Percentiles rank a stretch among this genome's conserved stretches.
Conservation (phyloP, 2,888 invertebrate species). For the Chrysopilus asiliformis region DNA sequence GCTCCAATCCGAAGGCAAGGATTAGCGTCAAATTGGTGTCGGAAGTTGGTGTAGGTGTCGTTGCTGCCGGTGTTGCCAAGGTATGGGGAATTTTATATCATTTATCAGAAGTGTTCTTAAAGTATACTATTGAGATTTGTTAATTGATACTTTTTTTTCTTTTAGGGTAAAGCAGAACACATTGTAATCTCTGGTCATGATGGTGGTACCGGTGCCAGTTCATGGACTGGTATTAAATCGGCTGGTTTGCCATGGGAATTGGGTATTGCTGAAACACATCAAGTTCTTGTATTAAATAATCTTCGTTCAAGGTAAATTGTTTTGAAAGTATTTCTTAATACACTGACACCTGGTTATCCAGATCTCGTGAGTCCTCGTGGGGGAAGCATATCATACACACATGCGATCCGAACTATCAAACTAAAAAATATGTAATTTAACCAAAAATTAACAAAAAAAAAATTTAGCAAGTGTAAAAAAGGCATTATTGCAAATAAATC, state of each 20-base stretch:
- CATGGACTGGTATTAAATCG: slow-evolving; percentile 97
- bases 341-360: slow-evolving; percentile 35
- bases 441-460: too few relatives aligned
- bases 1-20: slow-evolving; percentile 87
- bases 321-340: slow-evolving; percentile 23
- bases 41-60: slow-evolving; percentile 96
- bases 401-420: neutral
- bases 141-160: slow-evolving; percentile 6
- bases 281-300: slow-evolving; percentile 87
- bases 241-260: slow-evolving; percentile 98
- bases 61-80: slow-evolving; percentile 98
- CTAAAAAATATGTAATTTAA: neutral
- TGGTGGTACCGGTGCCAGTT: slow-evolving; percentile 97
- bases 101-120: slow-evolving; percentile 8
- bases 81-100: slow-evolving; percentile 32
- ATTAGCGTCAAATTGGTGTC: slow-evolving; percentile 97
- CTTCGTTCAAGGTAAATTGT: slow-evolving; percentile 52
- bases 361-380: slow-evolving; percentile 23
- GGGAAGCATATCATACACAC: slow-evolving; percentile 3
- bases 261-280: slow-evolving; percentile 96
- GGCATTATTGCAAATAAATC: too few relatives aligned
- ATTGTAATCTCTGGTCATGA: slow-evolving; percentile 98
- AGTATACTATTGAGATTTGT: slow-evolving; percentile 3
- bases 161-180: slow-evolving; percentile 91
- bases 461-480: too few relatives aligned